A percentile compares a stretch with the other conserved stretches of the same genome.
Evolutionary conservation across 2,797 vertebrate species (phyloP).

Genomic region (Sebastes trivittatus): DNA sequence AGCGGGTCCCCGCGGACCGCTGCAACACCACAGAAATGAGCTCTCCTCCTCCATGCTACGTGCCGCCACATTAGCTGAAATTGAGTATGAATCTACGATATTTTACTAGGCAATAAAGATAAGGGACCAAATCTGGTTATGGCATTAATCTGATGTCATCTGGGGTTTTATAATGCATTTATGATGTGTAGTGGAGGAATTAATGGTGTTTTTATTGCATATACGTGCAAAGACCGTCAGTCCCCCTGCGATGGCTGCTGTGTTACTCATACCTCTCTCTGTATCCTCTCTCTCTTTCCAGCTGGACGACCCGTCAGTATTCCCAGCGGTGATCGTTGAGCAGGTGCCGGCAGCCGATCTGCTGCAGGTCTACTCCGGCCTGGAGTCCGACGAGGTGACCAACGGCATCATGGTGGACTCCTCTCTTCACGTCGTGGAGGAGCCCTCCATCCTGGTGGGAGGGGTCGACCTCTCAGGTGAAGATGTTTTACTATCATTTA

Average conservation of each 20-base stretch:
- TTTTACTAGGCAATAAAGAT: slow-evolving; percentile 63
- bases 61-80: slow-evolving; percentile 60
- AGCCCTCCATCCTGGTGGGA: slow-evolving; percentile 83
- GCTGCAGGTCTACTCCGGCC: slow-evolving; percentile 90
- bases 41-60: slow-evolving; percentile 47
- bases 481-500: not conserved
- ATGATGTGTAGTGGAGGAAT: slow-evolving; percentile 33
- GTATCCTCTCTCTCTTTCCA: slow-evolving; percentile 59
- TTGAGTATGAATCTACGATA: slow-evolving; percentile 40
- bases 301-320: slow-evolving; percentile 91
- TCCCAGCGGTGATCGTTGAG: slow-evolving; percentile 91
- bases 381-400: slow-evolving; percentile 87
- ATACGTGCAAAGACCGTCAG: not conserved
- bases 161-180: slow-evolving; percentile 46
- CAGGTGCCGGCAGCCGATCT: slow-evolving; percentile 88
- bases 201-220: slow-evolving; percentile 52
- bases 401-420: slow-evolving; percentile 87
- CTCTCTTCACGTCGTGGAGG: slow-evolving; percentile 85
- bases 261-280: slow-evolving; percentile 2
- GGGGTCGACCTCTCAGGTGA: slow-evolving; percentile 86
- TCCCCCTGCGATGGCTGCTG: not conserved
- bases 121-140: slow-evolving; percentile 33
- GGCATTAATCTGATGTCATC: slow-evolving; percentile 41
- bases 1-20: slow-evolving; percentile 54
- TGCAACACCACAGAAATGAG: slow-evolving; percentile 61